Conservation (phyloP, 1,140 invertebrate genomes). For the Drosophila insularis region DNA sequence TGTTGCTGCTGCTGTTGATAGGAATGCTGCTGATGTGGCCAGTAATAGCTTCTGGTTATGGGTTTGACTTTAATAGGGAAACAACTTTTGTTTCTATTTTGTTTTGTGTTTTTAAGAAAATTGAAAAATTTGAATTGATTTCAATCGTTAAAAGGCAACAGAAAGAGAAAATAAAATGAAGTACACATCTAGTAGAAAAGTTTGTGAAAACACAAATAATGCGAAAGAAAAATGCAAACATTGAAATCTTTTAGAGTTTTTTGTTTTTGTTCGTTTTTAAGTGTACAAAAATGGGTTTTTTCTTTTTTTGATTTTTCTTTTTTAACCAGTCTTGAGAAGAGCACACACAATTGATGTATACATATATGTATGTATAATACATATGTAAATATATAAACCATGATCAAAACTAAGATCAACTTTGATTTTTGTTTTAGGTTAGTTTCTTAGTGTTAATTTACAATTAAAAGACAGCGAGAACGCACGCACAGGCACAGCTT, state of each 20-base stretch:
- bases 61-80: constrained; percentile 54
- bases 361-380: constrained; percentile 20
- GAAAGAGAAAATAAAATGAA: constrained; percentile 18
- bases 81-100: constrained; percentile 29
- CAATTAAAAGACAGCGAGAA: constrained; percentile 34
- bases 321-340: constrained; percentile 66
- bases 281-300: constrained; percentile 38
- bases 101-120: constrained; percentile 26
- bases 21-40: constrained; percentile 45
- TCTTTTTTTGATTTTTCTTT: constrained; percentile 17
- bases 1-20: constrained; percentile 24
- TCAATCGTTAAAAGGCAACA: constrained; percentile 30
- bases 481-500: constrained; percentile 26
- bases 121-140: constrained; percentile 24
- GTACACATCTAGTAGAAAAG: constrained; percentile 5
- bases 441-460: constrained; percentile 64
- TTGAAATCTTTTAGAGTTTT: neutral
- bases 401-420: constrained; percentile 8
- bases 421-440: neutral
- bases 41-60: constrained; percentile 55
- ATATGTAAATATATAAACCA: constrained; percentile 30
- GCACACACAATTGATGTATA: constrained; percentile 57
- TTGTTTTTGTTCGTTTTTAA: constrained; percentile 12
- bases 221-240: constrained; percentile 38
- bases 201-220: constrained; percentile 26